These are phyloP conservation scores for Melanocharis versteri DNA, from an alignment of 2,113 vertebrate genomes.

Conservation along the genomic window DNA sequence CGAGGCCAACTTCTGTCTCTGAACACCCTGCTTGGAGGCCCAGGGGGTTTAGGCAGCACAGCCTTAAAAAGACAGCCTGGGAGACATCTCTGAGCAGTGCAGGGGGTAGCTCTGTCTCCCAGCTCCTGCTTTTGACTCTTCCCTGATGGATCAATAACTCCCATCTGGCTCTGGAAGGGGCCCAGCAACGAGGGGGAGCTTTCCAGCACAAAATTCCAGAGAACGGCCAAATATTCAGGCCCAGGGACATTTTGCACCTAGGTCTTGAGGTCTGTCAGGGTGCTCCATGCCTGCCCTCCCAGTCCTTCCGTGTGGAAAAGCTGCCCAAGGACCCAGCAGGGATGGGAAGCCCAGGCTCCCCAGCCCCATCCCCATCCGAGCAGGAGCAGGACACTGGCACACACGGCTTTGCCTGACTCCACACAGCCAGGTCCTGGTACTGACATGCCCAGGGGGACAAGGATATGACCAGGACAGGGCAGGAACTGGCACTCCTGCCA, in stretches of 20 bases:
- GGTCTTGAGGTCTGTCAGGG: neutral
- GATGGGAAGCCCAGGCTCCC: neutral
- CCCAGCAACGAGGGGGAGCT: neutral
- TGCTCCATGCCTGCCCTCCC: neutral
- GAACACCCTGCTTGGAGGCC: neutral
- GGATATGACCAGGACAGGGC: neutral
- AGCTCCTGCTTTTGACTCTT: neutral
- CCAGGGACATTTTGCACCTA: neutral
- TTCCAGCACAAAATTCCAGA: neutral
- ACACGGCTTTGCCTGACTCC: neutral
- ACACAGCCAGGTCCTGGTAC: too few relatives aligned
- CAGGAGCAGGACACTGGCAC: neutral
- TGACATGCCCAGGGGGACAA: fast-evolving
- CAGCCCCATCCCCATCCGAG: neutral
- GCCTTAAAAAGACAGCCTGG: neutral
- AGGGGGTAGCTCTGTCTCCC: neutral
- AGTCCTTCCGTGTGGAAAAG: neutral
- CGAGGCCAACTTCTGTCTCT: neutral
- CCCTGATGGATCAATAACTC: neutral
- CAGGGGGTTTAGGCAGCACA: neutral
- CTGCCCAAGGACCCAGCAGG: neutral
- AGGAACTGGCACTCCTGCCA: neutral
- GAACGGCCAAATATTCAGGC: neutral
- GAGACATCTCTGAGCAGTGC: neutral
- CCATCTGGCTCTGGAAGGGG: neutral